These are phyloP conservation scores for Clitarchus hookeri DNA, from an alignment of 2,888 invertebrate genomes.

Conservation along the genomic window DNA sequence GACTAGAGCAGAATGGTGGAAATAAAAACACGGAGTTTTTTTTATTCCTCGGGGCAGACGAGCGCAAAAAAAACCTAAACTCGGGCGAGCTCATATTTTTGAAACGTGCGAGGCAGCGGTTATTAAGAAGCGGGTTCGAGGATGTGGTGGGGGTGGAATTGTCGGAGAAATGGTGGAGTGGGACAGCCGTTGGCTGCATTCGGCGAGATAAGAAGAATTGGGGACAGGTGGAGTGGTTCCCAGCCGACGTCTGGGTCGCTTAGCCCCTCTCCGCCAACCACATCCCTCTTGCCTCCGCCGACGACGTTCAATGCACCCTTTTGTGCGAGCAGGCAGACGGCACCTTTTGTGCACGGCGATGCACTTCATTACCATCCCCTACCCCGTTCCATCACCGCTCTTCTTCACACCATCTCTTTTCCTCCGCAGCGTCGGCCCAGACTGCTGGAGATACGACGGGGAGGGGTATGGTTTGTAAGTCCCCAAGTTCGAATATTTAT, in stretches of 20 bases:
- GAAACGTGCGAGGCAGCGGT: background rate
- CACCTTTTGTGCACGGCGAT: background rate
- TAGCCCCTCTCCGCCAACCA: background rate
- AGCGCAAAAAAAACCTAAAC: background rate
- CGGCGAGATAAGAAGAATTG: slow-evolving; percentile 17
- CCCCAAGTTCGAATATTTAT: no score
- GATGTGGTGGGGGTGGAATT: background rate
- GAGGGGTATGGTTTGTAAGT: no score
- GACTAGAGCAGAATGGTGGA: background rate
- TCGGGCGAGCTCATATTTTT: background rate
- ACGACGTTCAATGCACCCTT: background rate
- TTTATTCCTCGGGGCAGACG: background rate
- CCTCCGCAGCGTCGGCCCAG: background rate
- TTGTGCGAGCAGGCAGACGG: slow-evolving; percentile 7
- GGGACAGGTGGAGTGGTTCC: slow-evolving; percentile 3
- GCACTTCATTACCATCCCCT: slow-evolving; percentile 16
- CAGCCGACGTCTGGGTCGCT: background rate
- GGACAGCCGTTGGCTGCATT: slow-evolving; percentile 19
- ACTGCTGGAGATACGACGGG: background rate
- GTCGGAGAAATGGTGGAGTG: background rate
- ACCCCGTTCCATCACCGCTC: background rate
- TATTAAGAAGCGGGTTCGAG: no score
- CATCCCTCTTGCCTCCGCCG: background rate
- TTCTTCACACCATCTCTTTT: background rate
- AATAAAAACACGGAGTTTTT: background rate